Evolutionary conservation across 2,797 vertebrate species (phyloP).

Genomic region (Carcharodon carcharias): DNA sequence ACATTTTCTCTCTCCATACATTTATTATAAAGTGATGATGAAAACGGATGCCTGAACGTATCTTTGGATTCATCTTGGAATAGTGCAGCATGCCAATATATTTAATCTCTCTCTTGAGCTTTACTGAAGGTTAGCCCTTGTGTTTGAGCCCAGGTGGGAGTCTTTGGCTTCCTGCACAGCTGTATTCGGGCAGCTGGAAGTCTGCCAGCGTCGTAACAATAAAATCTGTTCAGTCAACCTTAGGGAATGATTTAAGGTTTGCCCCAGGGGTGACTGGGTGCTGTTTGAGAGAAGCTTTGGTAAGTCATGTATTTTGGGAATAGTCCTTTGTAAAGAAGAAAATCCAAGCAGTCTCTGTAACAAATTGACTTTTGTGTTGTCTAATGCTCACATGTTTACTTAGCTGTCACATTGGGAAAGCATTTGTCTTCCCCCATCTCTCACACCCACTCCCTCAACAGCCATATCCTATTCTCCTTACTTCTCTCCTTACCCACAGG

Average conservation of each 20-base stretch:
- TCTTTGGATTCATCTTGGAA: not conserved
- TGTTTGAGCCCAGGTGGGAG: not conserved
- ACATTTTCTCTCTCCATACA: not conserved
- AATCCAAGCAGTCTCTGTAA: not conserved
- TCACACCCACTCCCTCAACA: not conserved
- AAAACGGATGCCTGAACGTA: not conserved
- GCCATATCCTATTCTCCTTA: not conserved
- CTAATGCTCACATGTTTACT: not conserved
- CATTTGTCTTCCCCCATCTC: not conserved
- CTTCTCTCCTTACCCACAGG: not conserved
- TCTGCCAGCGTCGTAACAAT: not conserved
- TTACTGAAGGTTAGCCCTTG: not conserved
- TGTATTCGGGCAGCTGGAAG: not conserved
- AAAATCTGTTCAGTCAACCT: conserved; percentile 29
- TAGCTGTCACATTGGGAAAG: not conserved
- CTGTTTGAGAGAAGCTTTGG: conserved; percentile 18
- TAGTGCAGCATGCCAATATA: not conserved
- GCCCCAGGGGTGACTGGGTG: not conserved
- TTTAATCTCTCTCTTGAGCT: not conserved
- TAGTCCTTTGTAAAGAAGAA: not conserved
- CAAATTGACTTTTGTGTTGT: not conserved
- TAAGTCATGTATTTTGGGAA: conserved; percentile 9
- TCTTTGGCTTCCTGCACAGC: conserved; percentile 22
- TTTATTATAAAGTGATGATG: not conserved
- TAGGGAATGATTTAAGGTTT: conserved; percentile 14